Evolutionary conservation across 2,888 invertebrate species (phyloP), one percentile per base, ranked within the genome.

Genomic region (Brachypterus glaber): DNA sequence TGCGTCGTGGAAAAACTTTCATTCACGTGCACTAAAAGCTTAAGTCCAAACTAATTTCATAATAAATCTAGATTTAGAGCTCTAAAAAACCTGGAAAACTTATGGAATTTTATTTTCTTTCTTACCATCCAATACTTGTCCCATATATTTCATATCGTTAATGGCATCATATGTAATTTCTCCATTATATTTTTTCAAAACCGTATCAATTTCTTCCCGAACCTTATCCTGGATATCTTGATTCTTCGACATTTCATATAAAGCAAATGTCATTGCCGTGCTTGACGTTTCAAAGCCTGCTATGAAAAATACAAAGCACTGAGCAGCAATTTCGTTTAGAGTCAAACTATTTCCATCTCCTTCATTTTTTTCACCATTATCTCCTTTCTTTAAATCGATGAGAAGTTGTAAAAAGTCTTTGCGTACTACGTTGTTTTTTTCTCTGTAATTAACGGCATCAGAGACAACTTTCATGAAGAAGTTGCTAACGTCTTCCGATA

Each of bases 381-480:
- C 29, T 24, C 40, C 24, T 7, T 46, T 46, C 21, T 44, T 43
- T 34, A 43, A 34, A 30, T 43, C 47, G 14, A 70, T 58, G 32
- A 73, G 55, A 2, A 72, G 48, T 41, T 75, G 70, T 33, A 77
- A 51, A 40, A 76, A 73, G 52, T 73, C 74, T 33, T 71, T 69
- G 4, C 70, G 54, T 0, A 48, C 51, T 0, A 71, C 45, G 1
- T 67, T 59, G 41, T 67, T 64, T 15, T 59, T 55, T 41, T 65
- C 64, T 7, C 72, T 54, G 37, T 66, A 62, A 0, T 64, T 55
- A 1, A 72, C 58, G 0, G 67, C 66, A 1, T 66, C 58, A 1
- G 52, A 59, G 0, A 71, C 66, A 0, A 66, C 53, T 0, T 57
- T 54, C 17, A 59, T 51, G 32, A 73, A 73, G 45, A 72, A 74